Conservation (phyloP, 1,140 invertebrate species). For the Neotoxoptera formosana region DNA sequence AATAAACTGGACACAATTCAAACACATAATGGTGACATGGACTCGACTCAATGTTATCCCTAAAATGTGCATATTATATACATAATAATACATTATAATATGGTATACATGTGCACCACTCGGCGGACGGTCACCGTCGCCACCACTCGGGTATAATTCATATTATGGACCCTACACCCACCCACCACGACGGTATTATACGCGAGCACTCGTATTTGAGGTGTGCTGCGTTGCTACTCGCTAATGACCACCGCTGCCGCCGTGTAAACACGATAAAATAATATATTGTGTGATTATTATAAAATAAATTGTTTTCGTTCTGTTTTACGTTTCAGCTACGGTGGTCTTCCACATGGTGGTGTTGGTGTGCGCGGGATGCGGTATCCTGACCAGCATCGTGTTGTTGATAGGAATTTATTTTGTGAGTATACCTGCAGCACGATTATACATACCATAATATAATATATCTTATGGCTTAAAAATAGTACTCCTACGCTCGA, state of each 20-base stretch:
- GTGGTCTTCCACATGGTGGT: slow-evolving; percentile 66
- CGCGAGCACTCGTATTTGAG: background rate
- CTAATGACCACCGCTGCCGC: background rate
- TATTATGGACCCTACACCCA: background rate
- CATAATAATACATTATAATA: too few relatives aligned
- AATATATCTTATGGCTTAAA: background rate
- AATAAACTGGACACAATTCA: too few relatives aligned
- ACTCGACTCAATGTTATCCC: too few relatives aligned
- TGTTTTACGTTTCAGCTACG: slow-evolving; percentile 65
- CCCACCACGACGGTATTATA: background rate
- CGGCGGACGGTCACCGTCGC: background rate
- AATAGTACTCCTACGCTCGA: background rate
- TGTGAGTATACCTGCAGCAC: slow-evolving; percentile 62
- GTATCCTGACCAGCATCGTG: slow-evolving; percentile 66
- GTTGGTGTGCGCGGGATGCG: slow-evolving; percentile 65
- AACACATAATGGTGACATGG: too few relatives aligned
- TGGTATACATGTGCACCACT: background rate
- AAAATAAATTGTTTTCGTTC: background rate
- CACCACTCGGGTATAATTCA: background rate
- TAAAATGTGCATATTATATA: background rate
- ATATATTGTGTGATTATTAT: too few relatives aligned
- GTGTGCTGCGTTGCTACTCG: background rate
- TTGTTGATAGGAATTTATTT: slow-evolving; percentile 67
- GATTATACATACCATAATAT: too few relatives aligned
- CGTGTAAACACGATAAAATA: background rate